Conservation (phyloP, 2,797 vertebrate species). For the Molossus alvarezi region DNA sequence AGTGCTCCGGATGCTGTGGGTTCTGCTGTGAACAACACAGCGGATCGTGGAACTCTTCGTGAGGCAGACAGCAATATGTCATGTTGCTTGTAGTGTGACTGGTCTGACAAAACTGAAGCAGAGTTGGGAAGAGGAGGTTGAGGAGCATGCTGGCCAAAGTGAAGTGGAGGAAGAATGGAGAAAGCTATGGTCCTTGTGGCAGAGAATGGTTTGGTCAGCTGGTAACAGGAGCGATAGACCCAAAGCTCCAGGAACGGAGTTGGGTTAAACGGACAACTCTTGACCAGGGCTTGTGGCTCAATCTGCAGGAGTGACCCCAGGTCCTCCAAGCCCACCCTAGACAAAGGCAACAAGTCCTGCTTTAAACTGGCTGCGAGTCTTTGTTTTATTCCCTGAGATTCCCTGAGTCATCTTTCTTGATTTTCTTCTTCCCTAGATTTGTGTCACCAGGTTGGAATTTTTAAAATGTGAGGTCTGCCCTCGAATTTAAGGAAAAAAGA, state of each 20-base stretch:
- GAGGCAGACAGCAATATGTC: neutral
- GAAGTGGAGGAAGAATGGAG: neutral
- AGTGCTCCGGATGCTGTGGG: neutral
- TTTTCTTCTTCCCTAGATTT: constrained; percentile 21
- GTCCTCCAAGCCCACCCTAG: too few relatives aligned
- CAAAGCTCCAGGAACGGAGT: neutral
- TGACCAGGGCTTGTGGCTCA: neutral
- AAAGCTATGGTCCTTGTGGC: neutral
- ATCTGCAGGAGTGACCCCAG: neutral
- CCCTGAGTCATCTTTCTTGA: neutral
- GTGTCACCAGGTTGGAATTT: neutral
- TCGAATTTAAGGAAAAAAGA: constrained; percentile 44
- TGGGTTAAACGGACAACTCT: neutral
- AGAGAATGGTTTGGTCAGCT: neutral
- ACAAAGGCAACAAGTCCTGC: neutral
- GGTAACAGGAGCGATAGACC: neutral
- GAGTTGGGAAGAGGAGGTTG: neutral
- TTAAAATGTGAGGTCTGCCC: neutral
- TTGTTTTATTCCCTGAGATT: neutral
- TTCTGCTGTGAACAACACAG: constrained; percentile 23
- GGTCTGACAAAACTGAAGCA: neutral
- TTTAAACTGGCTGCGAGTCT: neutral
- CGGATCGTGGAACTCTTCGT: neutral
- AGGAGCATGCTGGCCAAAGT: neutral
- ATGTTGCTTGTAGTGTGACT: neutral